Conservation (phyloP, 2,797 vertebrate species). For the Lithobates sylvaticus region DNA sequence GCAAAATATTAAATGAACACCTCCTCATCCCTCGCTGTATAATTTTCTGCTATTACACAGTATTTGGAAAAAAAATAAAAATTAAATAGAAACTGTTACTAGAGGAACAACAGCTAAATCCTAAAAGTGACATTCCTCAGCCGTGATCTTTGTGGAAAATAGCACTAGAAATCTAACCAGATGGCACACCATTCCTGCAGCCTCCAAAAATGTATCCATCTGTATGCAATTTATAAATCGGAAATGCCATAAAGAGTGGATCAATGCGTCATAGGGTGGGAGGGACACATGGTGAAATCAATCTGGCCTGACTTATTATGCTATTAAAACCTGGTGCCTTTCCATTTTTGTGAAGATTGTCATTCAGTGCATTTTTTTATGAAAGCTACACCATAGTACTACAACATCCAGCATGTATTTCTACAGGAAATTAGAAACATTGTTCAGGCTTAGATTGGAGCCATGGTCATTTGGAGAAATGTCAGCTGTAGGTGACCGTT, state of each 20-base stretch:
- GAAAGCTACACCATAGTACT: background rate
- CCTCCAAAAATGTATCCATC: slow-evolving; percentile 27
- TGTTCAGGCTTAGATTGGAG: background rate
- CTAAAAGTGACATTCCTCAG: slow-evolving; percentile 36
- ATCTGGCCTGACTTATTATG: background rate
- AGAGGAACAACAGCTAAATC: slow-evolving; percentile 11
- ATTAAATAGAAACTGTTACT: slow-evolving; percentile 21
- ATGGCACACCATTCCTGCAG: slow-evolving; percentile 22
- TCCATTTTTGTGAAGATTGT: background rate
- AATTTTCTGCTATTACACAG: slow-evolving; percentile 25
- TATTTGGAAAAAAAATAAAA: background rate
- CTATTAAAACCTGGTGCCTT: background rate
- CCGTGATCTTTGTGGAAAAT: slow-evolving; percentile 17
- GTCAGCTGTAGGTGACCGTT: background rate
- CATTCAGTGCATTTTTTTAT: background rate
- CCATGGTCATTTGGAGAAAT: background rate
- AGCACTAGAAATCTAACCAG: slow-evolving; percentile 37
- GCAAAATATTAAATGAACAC: background rate
- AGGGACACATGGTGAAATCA: slow-evolving; percentile 1
- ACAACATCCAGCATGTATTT: background rate
- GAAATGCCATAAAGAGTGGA: slow-evolving; percentile 27
- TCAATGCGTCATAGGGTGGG: slow-evolving; percentile 25
- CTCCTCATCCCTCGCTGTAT: background rate
- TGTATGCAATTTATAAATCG: slow-evolving; percentile 32
- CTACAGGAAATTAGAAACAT: background rate